phyloP scores from a whole-genome alignment of 2,797 vertebrate genomes.

The Nannoperca australis region DNA sequence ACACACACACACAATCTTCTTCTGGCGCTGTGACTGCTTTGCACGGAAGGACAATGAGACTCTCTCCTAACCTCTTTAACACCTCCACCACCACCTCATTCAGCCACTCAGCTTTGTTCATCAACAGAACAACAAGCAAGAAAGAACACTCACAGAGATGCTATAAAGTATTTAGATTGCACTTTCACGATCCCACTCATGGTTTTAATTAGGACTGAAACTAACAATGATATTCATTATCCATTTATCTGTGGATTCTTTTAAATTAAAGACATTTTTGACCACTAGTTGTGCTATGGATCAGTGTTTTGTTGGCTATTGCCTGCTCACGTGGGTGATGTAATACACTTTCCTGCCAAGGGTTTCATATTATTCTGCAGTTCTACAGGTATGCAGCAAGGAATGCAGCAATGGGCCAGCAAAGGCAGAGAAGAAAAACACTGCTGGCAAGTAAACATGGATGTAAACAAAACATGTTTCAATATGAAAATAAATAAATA shows the following conservation, averaged over 20 bases:
- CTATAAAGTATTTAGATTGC: background rate
- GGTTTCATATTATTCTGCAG: background rate
- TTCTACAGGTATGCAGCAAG: background rate
- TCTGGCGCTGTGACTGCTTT: constrained; percentile 63
- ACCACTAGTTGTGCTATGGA: background rate
- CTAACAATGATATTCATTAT: background rate
- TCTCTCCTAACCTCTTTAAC: constrained; percentile 46
- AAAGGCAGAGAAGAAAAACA: background rate
- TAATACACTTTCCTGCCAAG: background rate
- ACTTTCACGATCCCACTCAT: constrained; percentile 16
- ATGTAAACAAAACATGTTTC: background rate
- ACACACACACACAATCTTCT: constrained; percentile 40
- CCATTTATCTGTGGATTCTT: background rate
- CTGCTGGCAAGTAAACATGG: background rate
- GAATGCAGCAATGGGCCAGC: background rate
- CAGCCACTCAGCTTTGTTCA: constrained; percentile 37
- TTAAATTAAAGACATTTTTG: background rate
- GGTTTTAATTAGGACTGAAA: background rate
- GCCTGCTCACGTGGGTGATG: background rate
- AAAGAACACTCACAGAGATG: background rate
- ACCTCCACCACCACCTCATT: constrained; percentile 29
- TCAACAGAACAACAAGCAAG: constrained; percentile 19
- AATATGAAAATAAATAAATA: background rate
- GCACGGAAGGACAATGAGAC: constrained; percentile 51
- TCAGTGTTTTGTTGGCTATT: background rate